Conservation (phyloP, 2,797 vertebrate genomes). For the Lophius americanus region DNA sequence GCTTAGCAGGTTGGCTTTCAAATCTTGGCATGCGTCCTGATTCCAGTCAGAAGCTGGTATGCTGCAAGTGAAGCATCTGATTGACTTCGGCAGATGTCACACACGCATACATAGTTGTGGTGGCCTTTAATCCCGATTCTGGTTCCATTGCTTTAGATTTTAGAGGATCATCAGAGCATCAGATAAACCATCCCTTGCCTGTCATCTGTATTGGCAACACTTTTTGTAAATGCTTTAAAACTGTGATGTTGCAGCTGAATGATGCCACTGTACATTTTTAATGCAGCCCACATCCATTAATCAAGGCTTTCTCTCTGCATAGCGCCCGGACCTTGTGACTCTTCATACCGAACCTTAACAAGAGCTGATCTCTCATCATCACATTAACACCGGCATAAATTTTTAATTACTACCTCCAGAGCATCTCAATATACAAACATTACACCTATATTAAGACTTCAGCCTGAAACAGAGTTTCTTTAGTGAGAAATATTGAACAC, state of each 20-base stretch:
- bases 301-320: conserved; percentile 30
- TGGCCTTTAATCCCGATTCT: conserved; percentile 39
- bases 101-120: conserved; percentile 25
- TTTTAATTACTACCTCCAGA: conserved; percentile 80
- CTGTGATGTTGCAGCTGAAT: conserved; percentile 52
- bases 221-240: conserved; percentile 57
- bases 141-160: conserved; percentile 25
- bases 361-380: conserved; percentile 49
- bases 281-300: conserved; percentile 20
- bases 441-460: conserved; percentile 31
- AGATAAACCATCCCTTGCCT: conserved; percentile 28
- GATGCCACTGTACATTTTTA: conserved; percentile 40
- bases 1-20: conserved; percentile 67
- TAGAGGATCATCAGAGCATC: not conserved
- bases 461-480: conserved; percentile 48
- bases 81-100: conserved; percentile 54
- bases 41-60: conserved; percentile 57
- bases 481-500: conserved; percentile 31
- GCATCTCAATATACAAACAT: conserved; percentile 52
- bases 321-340: conserved; percentile 21
- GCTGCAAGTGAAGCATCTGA: conserved; percentile 45
- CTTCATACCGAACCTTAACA: conserved; percentile 62
- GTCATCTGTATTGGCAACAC: conserved; percentile 29
- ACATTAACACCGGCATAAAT: conserved; percentile 57
- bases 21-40: conserved; percentile 74